Evolutionary conservation across 1,140 invertebrate genomes (phyloP), one percentile per base, ranked within the genome.

Genomic region (Drosophila sproati): DNA sequence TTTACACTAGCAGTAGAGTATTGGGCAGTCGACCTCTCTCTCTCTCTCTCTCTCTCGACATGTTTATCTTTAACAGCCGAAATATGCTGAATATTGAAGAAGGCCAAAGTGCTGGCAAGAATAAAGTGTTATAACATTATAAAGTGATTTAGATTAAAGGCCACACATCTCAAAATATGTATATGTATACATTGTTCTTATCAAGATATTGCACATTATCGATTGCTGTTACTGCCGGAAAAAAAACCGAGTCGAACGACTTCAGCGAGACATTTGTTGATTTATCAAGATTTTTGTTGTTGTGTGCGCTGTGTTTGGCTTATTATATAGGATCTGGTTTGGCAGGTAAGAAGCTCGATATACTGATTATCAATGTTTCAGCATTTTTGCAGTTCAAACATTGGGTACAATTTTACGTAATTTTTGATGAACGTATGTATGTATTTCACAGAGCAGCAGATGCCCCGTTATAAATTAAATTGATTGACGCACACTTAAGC

Each of bases 151-250:
- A 73, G 64, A 69, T 69, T 61, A 56, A 20, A 35, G 7, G 48
- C 29, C 8, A 10, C 39, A 41, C 8, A 10, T 10, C 39, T 41
- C 3, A 10, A 41, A 10, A 37, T 55, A 34, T 39, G 28, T 20
- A n/a, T 10, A 43, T 20, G 34, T 41, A 29, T 51, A 34, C 37
- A 47, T 60, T 52, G 45, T 54, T 68, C 54, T 68, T 78, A 71
- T 71, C 77, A 75, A 69, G 62, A 43, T 52, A 34, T 28, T 67
- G 32, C 57, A 45, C 75, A 68, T 77, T 80, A 87, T 87, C 82
- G 83, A 87, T 87, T 87, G 72, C 82, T 88, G 48, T 73, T 60
- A 41, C 68, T 71, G 75, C 48, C 73, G 41, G 57, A 73, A 79
- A 60, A 41, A 12, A 41, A 28, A 52, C 56, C 57, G 50, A 35